Evolutionary conservation across 2,113 vertebrate genomes (phyloP), one percentile per base, ranked within the genome.

Genomic region (Antechinus stuartii): DNA sequence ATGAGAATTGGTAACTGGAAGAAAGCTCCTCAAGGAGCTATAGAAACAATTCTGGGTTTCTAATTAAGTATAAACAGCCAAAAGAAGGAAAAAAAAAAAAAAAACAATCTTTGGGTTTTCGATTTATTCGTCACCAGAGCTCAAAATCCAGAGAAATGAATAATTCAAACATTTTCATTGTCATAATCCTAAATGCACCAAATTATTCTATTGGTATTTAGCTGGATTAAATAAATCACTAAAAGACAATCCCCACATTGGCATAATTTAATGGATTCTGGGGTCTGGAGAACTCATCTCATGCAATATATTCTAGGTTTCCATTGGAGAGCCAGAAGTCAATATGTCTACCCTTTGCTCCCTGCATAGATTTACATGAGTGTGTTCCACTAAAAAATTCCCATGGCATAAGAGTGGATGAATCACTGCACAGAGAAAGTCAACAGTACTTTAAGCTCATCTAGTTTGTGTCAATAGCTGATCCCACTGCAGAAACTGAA

Each of bases 141-240:
- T 96, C 46, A 95, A 25, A 91, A 97, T 91, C 19, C 0, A 55
- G 46, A 47, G 47, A 95, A 9, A 14, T 26, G 54, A 54, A 10
- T 42, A 96, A 55, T n/a, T 91, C 68, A 90, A 90, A 89, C 50
- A 22, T 92, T 25, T 89, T 57, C 8, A 76, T 14, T 57, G 5
- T 9, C 61, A 54, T 42, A 42, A 91, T 42, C 47, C 30, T 6
- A 19, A 11, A 24, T 56, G 53, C 8, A 54, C 35, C 68, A 76
- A 19, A 76, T 89, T 26, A 92, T n/a, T 47, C 23, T 8, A 24
- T 22, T 35, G 49, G 55, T 23, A 54, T 53, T 94, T 94, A 26
- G 53, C 55, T 90, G 84, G 35, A 52, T 91, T 49, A 23, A 57
- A 12, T 46, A 35, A 54, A 46, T 52, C 35, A 56, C 4, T 0